Evolutionary conservation across 2,888 invertebrate genomes (phyloP), one percentile per base, ranked within the genome.

Genomic region (Germaria angustata): DNA sequence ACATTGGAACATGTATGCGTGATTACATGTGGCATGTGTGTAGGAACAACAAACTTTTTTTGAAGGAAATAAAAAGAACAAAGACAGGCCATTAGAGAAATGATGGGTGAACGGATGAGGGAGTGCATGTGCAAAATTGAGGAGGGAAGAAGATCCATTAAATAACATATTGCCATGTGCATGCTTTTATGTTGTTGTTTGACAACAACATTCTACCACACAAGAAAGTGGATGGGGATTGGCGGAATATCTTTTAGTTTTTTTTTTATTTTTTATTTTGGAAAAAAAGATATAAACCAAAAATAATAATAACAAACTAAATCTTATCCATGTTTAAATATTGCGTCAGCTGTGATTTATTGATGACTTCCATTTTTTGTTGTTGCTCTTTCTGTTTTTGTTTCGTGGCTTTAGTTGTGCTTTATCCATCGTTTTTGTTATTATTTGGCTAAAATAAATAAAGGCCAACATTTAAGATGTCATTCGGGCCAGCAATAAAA

Each of bases 321-420:
- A 73, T 63, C 63, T 61, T 72, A 66, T 81, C 49, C 68, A 77
- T 73, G 77, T 55, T 71, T 53, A 46, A 51, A 66, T 79, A n/a
- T 79, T 82, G 71, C 78, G 69, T 79, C 82, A 82, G 69, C 82
- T 82, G 82, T 75, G 59, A 59, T 82, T 82, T 82, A 82, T 82
- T 78, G 82, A 82, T 75, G 81, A 82, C 66, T 78, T 79, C 22
- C 65, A 49, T 49, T 66, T 28, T 73, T 57, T 65, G 36, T 61
- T 80, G 41, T 55, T 9, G 32, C 22, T 49, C 17, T n/a, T 20
- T 65, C 15, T 51, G 13, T 46, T 28, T 49, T 11, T 44, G 4
- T 57, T 36, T 34, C 28, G 9, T n/a, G 65, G 46, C 41, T 44
- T 72, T 72, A 1, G 5, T 44, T 32, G 41, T 22, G 22, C 34